Conservation (phyloP, 2,797 vertebrate genomes). For the Xerus rutilus region DNA sequence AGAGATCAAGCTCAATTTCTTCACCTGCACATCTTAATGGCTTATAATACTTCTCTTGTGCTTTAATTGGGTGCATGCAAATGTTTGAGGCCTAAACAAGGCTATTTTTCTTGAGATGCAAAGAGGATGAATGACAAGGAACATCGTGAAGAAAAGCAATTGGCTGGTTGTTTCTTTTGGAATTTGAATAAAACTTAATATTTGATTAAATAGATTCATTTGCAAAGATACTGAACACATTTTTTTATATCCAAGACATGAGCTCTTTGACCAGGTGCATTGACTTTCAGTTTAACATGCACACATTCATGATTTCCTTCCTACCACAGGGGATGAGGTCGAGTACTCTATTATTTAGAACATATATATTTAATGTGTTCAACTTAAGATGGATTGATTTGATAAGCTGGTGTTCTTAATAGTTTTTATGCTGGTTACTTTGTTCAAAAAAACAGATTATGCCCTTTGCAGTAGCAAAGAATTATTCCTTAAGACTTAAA, state of each 20-base stretch:
- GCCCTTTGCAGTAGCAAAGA: conserved; percentile 80
- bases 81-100: conserved; percentile 88
- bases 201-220: conserved; percentile 93
- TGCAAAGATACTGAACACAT: conserved; percentile 90
- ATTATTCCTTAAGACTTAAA: conserved; percentile 80
- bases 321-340: conserved; percentile 29
- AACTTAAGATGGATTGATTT: neutral
- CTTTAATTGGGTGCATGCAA: conserved; percentile 90
- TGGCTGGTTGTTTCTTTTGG: conserved; percentile 90
- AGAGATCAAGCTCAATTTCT: conserved; percentile 69
- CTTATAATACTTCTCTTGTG: conserved; percentile 84
- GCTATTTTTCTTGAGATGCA: conserved; percentile 94
- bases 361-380: neutral
- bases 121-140: conserved; percentile 91
- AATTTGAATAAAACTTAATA: conserved; percentile 95
- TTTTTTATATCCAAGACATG: conserved; percentile 81
- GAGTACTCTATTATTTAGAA: conserved; percentile 76
- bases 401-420: conserved; percentile 74
- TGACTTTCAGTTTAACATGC: conserved; percentile 79
- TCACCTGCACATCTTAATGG: conserved; percentile 84
- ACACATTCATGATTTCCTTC: conserved; percentile 82
- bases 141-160: conserved; percentile 90
- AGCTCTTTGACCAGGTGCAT: conserved; percentile 87
- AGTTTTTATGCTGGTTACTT: conserved; percentile 81
- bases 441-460: conserved; percentile 84